These are phyloP conservation scores for Indicator indicator DNA, from an alignment of 2,113 vertebrate species.

Conservation along the genomic window DNA sequence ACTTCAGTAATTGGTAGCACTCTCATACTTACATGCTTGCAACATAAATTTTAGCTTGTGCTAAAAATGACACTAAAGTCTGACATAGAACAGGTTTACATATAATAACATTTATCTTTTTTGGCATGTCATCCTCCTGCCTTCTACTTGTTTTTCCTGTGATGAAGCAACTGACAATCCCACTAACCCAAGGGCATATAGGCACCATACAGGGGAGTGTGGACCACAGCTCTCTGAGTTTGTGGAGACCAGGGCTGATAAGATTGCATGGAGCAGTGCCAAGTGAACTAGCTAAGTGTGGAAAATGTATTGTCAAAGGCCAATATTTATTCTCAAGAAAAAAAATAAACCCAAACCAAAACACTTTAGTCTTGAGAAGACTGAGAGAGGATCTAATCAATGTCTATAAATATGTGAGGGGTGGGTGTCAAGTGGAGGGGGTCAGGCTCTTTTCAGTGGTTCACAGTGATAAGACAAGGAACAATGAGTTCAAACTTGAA, in stretches of 20 bases:
- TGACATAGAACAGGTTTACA: background rate
- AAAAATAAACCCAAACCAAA: too few relatives aligned
- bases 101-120: background rate
- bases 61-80: background rate
- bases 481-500: too few relatives aligned
- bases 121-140: background rate
- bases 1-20: background rate
- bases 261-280: background rate
- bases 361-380: too few relatives aligned
- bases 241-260: background rate
- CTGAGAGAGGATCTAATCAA: too few relatives aligned
- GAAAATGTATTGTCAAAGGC: background rate
- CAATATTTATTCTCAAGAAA: background rate
- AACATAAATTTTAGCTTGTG: background rate
- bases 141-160: background rate
- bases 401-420: too few relatives aligned
- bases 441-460: too few relatives aligned
- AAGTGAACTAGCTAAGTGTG: background rate
- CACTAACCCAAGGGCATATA: background rate
- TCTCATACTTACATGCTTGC: background rate
- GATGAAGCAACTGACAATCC: background rate
- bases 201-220: rapidly evolving
- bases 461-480: too few relatives aligned
- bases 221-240: background rate
- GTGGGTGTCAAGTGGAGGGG: too few relatives aligned